These are phyloP conservation scores for Prunella fulvescens DNA, from an alignment of 2,113 vertebrate genomes.

Conservation along the genomic window DNA sequence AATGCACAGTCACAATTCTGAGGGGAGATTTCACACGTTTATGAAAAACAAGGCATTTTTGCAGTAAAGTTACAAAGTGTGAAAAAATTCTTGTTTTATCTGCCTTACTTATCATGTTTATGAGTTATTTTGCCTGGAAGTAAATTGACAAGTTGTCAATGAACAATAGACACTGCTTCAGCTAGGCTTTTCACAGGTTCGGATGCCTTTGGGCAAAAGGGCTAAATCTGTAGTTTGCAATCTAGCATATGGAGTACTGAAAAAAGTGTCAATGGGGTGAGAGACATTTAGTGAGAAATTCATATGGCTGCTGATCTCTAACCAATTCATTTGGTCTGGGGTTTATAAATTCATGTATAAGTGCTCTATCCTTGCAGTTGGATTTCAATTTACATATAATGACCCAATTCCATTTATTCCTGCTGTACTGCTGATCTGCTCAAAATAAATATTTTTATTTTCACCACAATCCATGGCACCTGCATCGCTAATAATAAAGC, in stretches of 20 bases:
- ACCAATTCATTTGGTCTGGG: conserved; percentile 63
- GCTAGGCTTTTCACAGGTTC: conserved; percentile 90
- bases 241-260: conserved; percentile 80
- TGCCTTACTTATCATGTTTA: conserved; percentile 83
- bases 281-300: conserved; percentile 77
- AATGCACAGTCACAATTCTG: conserved; percentile 80
- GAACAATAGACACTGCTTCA: conserved; percentile 83
- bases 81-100: conserved; percentile 83
- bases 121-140: conserved; percentile 84
- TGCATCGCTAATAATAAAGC: not conserved
- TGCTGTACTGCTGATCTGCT: not conserved
- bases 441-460: conserved; percentile 30
- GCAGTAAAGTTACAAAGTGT: conserved; percentile 82
- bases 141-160: conserved; percentile 88
- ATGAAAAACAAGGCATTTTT: conserved; percentile 78
- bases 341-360: conserved; percentile 68
- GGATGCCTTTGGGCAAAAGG: conserved; percentile 83
- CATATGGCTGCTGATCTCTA: conserved; percentile 65
- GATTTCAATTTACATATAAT: conserved; percentile 26
- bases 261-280: conserved; percentile 78
- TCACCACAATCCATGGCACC: not conserved
- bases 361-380: not conserved
- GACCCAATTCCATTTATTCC: conserved; percentile 36
- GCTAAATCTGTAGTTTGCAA: conserved; percentile 79
- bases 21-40: conserved; percentile 81